Base-by-base conservation (phyloP, 1,140 invertebrate species). In the Drosophila santomea region DNA sequence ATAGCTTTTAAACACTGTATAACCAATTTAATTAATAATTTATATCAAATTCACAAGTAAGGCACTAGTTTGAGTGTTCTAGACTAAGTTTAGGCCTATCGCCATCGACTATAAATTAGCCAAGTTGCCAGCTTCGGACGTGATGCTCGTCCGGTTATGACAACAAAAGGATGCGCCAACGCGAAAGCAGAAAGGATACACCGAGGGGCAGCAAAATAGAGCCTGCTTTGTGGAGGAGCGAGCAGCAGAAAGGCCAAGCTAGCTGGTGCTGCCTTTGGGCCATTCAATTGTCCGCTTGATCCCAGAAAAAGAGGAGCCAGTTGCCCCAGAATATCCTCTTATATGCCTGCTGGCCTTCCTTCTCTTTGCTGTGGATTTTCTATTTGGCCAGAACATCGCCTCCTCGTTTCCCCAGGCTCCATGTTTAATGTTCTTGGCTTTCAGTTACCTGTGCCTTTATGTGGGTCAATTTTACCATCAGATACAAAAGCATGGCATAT, bases 251-350 rank as follows among this genome's bases (percentile, higher is more conserved):
- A 48, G 43, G 64, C 50, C 51, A 71, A 72, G 25, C 64, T 48
- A 48, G 51, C 25, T 68, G 63, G 62, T 7, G 8, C 43, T 57
- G 52, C 68, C 67, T 71, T 57, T 43, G 56, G 77, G 68, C 71
- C 68, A 74, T 68, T 79, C 77, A 73, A 79, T 79, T 79, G 77
- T 79, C 51, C 44, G 69, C 61, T 45, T 79, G 77, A 79, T 79
- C 76, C 60, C 76, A 28, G 66, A 38, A 44, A 57, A 71, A 32
- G 35, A 50, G 43, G 50, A 36, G 20, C 51, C 71, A 61, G 52
- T 59, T 62, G 52, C 50, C 43, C 8, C 12, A 10, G 52, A 58
- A 58, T 57, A 43, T 50, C 51, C 25, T 69, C 35, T 41, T 71
- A 71, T 72, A 71, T 72, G 68, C 66, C 66, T 71, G 64, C 68